Evolutionary conservation across 2,113 vertebrate genomes (phyloP).

Genomic region (Colossoma macropomum): DNA sequence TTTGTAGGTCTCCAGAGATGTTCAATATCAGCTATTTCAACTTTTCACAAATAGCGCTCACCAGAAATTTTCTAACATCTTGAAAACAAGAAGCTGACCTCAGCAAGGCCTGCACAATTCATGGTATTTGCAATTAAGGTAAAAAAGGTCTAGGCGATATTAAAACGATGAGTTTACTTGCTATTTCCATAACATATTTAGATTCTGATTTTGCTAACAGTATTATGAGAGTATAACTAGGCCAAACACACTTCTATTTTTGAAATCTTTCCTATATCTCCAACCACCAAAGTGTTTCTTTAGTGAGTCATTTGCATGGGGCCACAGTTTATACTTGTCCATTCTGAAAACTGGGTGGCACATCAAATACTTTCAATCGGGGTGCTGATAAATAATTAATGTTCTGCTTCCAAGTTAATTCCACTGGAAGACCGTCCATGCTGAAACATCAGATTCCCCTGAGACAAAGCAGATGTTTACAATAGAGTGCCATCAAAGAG

Average conservation of each 20-base stretch:
- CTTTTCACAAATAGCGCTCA: too few relatives aligned
- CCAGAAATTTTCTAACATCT: too few relatives aligned
- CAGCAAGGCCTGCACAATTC: too few relatives aligned
- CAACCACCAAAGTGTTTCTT: background rate
- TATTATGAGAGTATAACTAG: too few relatives aligned
- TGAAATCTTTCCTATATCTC: background rate
- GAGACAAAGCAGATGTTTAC: slow-evolving; percentile 66
- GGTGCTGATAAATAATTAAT: slow-evolving; percentile 57
- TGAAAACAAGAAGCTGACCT: too few relatives aligned
- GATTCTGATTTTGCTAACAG: background rate
- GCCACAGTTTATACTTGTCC: slow-evolving; percentile 42
- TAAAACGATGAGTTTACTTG: too few relatives aligned
- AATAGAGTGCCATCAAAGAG: slow-evolving; percentile 58
- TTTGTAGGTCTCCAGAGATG: too few relatives aligned
- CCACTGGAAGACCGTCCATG: slow-evolving; percentile 12
- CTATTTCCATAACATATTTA: background rate
- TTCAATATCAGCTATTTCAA: too few relatives aligned
- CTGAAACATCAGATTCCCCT: slow-evolving; percentile 47
- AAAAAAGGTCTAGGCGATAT: too few relatives aligned
- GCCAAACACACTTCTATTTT: too few relatives aligned
- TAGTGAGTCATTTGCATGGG: background rate
- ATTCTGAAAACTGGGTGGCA: slow-evolving; percentile 46
- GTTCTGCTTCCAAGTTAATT: slow-evolving; percentile 41
- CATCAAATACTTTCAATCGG: slow-evolving; percentile 47
- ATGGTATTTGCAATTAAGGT: too few relatives aligned